Conservation (phyloP, 1,140 invertebrate species). For the Drosophila parvula region DNA sequence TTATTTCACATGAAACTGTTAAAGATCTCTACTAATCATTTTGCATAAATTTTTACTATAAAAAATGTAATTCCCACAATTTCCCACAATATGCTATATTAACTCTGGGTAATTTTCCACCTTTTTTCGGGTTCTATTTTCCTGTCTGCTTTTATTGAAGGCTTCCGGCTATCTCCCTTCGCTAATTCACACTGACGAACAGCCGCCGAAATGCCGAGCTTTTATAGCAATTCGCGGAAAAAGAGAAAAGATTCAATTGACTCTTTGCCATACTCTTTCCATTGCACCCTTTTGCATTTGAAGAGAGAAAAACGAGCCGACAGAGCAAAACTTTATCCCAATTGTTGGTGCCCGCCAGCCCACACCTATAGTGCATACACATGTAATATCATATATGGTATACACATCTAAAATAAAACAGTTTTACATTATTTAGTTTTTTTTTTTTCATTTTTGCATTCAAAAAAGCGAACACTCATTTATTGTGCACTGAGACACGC, state of each 20-base stretch:
- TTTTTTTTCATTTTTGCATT: slow-evolving; percentile 21
- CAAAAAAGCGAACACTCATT: slow-evolving; percentile 51
- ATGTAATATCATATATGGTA: neutral
- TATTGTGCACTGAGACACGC: slow-evolving; percentile 34
- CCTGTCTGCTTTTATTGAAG: neutral
- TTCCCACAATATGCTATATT: neutral
- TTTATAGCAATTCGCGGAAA: slow-evolving; percentile 2
- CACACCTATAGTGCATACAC: neutral
- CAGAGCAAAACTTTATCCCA: slow-evolving; percentile 16
- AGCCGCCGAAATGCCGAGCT: neutral
- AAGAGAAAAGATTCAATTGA: neutral
- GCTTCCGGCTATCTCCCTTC: slow-evolving; percentile 18
- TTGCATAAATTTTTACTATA: too few relatives aligned
- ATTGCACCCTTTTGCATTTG: neutral
- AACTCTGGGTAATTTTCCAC: neutral
- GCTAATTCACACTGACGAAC: neutral
- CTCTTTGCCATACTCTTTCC: neutral
- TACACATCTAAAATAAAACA: slow-evolving; percentile 17
- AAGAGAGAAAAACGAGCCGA: slow-evolving; percentile 19
- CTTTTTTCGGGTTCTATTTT: neutral
- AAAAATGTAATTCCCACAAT: too few relatives aligned
- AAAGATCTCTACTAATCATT: neutral
- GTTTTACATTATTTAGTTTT: neutral
- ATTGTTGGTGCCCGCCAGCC: slow-evolving; percentile 9
- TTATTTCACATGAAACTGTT: neutral